phyloP scores from a whole-genome alignment of 2,797 vertebrate genomes.

The Melanotaenia boesemani region DNA sequence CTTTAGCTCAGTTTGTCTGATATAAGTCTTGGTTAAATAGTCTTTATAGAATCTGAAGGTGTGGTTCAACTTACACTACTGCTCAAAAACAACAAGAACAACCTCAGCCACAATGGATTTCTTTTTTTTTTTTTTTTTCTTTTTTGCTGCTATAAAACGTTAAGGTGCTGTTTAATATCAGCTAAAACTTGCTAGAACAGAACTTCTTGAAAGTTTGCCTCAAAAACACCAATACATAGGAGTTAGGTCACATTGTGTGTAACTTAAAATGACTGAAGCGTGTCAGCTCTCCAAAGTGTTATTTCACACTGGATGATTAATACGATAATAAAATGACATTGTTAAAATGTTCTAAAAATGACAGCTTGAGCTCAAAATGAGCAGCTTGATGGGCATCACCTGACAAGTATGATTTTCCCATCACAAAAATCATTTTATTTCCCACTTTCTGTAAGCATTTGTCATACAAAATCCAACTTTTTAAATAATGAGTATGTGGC shows the following conservation, averaged over 20 bases:
- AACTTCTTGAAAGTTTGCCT: background rate
- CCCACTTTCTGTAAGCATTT: conserved; percentile 16
- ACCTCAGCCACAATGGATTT: background rate
- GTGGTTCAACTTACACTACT: background rate
- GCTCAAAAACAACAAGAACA: background rate
- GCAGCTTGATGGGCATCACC: conserved; percentile 32
- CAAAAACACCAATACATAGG: conserved; percentile 7
- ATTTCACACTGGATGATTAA: conserved; percentile 61
- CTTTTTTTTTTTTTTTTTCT: too few species aligned
- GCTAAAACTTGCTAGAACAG: background rate
- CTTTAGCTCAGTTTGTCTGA: background rate
- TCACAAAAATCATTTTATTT: conserved; percentile 31
- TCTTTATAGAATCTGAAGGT: background rate
- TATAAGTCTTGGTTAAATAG: background rate
- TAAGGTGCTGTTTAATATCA: background rate
- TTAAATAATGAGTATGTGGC: conserved; percentile 35
- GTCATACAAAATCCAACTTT: conserved; percentile 12
- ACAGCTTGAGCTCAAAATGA: conserved; percentile 55
- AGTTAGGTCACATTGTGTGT: conserved; percentile 30
- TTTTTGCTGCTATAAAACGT: background rate
- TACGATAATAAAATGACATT: conserved; percentile 63
- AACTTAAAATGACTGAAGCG: conserved; percentile 57
- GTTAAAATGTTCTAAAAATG: conserved; percentile 53
- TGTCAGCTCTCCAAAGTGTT: conserved; percentile 53
- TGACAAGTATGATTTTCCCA: conserved; percentile 57